phyloP scores from a whole-genome alignment of 2,113 vertebrate species.

The Agapornis roseicollis region DNA sequence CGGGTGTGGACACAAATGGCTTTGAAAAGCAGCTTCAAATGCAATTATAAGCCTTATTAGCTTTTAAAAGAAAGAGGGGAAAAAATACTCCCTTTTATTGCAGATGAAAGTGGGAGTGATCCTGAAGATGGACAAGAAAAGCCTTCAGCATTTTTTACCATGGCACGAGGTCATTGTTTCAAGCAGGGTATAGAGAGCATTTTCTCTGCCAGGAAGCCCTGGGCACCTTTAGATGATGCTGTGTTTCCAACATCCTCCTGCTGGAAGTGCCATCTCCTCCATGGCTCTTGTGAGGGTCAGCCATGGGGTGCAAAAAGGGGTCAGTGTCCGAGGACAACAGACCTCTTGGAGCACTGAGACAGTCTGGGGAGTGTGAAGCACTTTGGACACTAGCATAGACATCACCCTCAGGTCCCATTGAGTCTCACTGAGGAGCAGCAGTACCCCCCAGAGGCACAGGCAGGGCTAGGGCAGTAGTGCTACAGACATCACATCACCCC shows the following conservation, averaged over 20 bases:
- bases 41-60: not conserved
- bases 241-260: not conserved
- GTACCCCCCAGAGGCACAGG: not conserved
- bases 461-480: not conserved
- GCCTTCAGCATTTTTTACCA: not conserved
- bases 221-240: not conserved
- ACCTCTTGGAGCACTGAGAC: accelerated
- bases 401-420: accelerated
- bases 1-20: not conserved
- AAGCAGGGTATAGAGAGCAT: accelerated
- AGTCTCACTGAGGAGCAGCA: not conserved
- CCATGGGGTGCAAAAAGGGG: not conserved
- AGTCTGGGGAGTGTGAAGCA: accelerated
- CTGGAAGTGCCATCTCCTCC: not conserved
- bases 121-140: not conserved
- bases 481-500: not conserved
- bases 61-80: not conserved
- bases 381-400: not conserved
- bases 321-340: not conserved
- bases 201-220: not conserved
- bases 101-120: not conserved
- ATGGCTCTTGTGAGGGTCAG: accelerated
- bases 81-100: not conserved
- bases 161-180: accelerated
- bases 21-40: conserved; percentile 50